Base-by-base conservation (phyloP, 1,140 invertebrate species). In the Drosophila elegans region DNA sequence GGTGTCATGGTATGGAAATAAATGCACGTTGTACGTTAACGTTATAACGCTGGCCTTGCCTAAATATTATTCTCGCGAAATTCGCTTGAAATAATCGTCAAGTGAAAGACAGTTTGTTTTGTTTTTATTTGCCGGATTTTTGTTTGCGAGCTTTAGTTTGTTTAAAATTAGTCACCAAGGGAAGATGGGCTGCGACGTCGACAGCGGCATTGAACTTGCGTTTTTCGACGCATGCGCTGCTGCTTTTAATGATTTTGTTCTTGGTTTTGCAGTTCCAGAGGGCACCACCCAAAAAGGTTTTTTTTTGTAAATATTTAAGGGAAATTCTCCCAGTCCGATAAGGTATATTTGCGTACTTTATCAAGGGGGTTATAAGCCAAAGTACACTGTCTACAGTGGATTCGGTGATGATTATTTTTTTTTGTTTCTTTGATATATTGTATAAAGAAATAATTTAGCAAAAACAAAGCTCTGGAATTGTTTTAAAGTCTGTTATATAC, bases 1-100 rank as follows among this genome's bases (percentile, higher is more conserved):
- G 76, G 49, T 88, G 83, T 86, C 84, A 89, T 86, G 79, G 83
- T 66, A 83, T 84, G 80, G 61, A 84, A 68, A 84, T 71, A 84
- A 60, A 60, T 76, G 46, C 60, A 51, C 60, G 38, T 67, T 62
- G 34, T 62, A 60, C 16, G 42, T 74, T 66, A 52, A 52, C 49
- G 13, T 62, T 79, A 77, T 78, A 60, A 7, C 64, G 60, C 29
- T 67, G 38, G 57, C 63, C 64, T 63, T 63, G 61, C 61, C 56
- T 66, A 89, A 82, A 88, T 72, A 64, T 56, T 78, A 82, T 86
- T 86, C 82, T 79, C 60, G 76, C 72, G 80, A 89, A 89, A 67
- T 82, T 88, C 68, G 48, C 60, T 64, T 60, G 64, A 71, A 74
- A 78, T 61, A 73, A 53, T 64, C 53, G 61, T 69, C 67, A 76